Evolutionary conservation across 2,113 vertebrate species (phyloP).

Genomic region (Epinephelus fuscoguttatus): DNA sequence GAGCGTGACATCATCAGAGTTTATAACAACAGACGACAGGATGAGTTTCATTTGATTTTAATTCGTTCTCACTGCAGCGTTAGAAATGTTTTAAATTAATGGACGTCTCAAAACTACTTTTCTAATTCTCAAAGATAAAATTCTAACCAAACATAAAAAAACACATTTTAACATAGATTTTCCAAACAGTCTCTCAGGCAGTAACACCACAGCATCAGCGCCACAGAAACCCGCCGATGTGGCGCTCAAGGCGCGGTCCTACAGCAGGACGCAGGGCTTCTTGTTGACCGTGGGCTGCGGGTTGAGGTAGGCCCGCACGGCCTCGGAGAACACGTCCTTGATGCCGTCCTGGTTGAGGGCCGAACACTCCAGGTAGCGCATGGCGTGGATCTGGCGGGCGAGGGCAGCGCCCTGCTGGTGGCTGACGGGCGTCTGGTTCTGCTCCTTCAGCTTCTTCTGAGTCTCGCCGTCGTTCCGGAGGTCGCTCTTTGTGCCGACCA

Average conservation of each 20-base stretch:
- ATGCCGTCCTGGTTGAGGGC: constrained; percentile 96
- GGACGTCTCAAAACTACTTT: not conserved
- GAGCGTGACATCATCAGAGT: not conserved
- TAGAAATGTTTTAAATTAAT: not conserved
- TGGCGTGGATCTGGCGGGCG: constrained; percentile 92
- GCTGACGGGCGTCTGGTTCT: constrained; percentile 91
- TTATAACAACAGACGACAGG: not conserved
- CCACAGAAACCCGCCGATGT: not conserved
- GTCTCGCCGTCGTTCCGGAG: constrained; percentile 90
- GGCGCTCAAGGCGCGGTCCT: not conserved
- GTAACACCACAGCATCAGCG: not conserved
- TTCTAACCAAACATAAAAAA: constrained; percentile 38
- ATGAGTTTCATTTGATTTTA: not conserved
- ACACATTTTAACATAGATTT: not conserved
- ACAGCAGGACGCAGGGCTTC: constrained; percentile 90
- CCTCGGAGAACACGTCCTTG: constrained; percentile 93
- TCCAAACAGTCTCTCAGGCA: constrained; percentile 43
- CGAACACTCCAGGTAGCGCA: constrained; percentile 96
- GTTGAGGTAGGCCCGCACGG: constrained; percentile 91
- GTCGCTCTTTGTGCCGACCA: constrained; percentile 98
- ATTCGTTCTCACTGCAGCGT: not conserved
- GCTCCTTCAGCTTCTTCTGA: constrained; percentile 93
- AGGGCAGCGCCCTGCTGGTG: constrained; percentile 90
- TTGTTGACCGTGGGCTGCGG: constrained; percentile 85
- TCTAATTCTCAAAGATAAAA: constrained; percentile 28